These are phyloP conservation scores for Microdon myrmicae DNA, from an alignment of 2,888 invertebrate species.

Conservation along the genomic window DNA sequence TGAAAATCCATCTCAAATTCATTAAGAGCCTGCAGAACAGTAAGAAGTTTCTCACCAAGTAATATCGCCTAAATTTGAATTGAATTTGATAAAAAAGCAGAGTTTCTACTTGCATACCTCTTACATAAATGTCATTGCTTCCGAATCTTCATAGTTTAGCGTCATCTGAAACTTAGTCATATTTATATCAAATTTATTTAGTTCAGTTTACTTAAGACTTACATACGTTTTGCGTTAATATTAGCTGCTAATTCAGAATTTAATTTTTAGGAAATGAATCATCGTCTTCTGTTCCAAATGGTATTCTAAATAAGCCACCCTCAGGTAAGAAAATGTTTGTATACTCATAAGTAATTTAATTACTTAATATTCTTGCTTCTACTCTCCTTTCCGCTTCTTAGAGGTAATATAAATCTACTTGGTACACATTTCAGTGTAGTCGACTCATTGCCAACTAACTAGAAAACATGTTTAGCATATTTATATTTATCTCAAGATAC, in stretches of 20 bases:
- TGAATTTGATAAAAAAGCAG: too few relatives aligned
- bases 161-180: too few relatives aligned
- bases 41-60: too few relatives aligned
- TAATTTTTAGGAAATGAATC: conserved; percentile 59
- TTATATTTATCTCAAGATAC: neutral
- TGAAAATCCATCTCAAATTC: too few relatives aligned
- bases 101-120: too few relatives aligned
- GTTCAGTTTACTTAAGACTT: too few relatives aligned
- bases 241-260: neutral
- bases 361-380: conserved; percentile 22
- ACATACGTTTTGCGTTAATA: too few relatives aligned
- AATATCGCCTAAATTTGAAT: too few relatives aligned
- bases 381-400: conserved; percentile 21
- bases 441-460: conserved; percentile 14
- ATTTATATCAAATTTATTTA: too few relatives aligned
- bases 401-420: conserved; percentile 25
- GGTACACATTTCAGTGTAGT: conserved; percentile 2
- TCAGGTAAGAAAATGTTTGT: conserved; percentile 59
- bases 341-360: conserved; percentile 4
- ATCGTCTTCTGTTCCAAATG: conserved; percentile 60
- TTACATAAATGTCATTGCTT: too few relatives aligned
- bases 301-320: conserved; percentile 62
- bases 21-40: too few relatives aligned
- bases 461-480: neutral
- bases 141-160: too few relatives aligned